Percentiles rank a stretch among this genome's conserved stretches.
Evolutionary conservation across 2,797 vertebrate species (phyloP).

Genomic region (Myotis myotis): DNA sequence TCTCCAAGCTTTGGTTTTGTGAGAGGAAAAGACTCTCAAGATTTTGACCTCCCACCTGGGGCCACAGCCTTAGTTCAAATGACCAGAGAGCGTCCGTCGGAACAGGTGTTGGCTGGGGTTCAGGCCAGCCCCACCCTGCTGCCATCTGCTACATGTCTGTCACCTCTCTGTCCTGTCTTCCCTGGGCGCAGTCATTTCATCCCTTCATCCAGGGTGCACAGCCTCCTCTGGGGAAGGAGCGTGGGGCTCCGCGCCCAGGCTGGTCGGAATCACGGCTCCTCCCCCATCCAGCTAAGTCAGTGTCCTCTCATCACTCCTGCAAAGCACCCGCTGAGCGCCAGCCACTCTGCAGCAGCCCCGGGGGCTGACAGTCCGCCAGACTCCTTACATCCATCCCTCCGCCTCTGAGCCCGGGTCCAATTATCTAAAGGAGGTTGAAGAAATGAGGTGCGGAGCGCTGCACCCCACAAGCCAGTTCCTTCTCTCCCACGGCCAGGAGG

Average conservation of each 20-base stretch:
- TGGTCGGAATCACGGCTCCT: neutral
- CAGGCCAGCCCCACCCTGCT: neutral
- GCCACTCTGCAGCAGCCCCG: neutral
- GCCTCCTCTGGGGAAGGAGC: neutral
- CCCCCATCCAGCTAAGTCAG: neutral
- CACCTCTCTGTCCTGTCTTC: neutral
- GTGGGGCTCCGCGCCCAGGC: neutral
- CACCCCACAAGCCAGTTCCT: neutral
- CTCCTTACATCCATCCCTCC: fast-evolving
- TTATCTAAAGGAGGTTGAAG: neutral
- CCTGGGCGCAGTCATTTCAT: neutral
- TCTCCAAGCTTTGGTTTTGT: neutral
- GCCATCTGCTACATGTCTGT: neutral
- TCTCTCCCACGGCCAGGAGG: too few species aligned
- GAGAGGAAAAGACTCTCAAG: neutral
- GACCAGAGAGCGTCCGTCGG: neutral
- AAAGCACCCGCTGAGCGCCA: neutral
- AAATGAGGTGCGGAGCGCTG: neutral
- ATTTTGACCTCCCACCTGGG: neutral
- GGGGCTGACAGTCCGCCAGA: fast-evolving
- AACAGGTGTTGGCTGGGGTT: fast-evolving
- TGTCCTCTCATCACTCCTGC: neutral
- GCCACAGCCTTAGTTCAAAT: neutral
- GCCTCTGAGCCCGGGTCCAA: neutral
- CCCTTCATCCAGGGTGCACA: neutral